phyloP scores from a whole-genome alignment of 2,113 vertebrate genomes.

The Elachura formosa region DNA sequence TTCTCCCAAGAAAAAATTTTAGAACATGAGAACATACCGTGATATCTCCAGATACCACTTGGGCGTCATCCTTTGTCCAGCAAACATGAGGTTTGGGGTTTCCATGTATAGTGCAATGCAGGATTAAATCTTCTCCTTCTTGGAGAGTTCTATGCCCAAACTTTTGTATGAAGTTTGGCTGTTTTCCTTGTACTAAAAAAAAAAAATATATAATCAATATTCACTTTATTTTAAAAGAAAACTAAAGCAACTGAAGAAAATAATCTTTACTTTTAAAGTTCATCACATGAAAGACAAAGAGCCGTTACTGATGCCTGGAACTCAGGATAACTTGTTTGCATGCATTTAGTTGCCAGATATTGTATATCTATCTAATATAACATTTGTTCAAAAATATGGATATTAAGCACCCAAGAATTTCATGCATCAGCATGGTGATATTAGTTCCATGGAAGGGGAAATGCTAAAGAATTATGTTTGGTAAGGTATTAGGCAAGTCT shows the following conservation, averaged over 20 bases:
- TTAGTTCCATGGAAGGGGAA: not conserved
- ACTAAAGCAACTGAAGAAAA: not conserved
- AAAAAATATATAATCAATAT: not conserved
- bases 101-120: constrained; percentile 29
- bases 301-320: not conserved
- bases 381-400: not conserved
- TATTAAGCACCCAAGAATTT: not conserved
- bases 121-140: constrained; percentile 57
- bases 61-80: constrained; percentile 50
- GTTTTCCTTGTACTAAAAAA: constrained; percentile 36
- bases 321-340: not conserved
- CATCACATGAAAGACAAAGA: not conserved
- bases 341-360: not conserved
- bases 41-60: not conserved
- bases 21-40: not conserved
- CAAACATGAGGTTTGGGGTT: constrained; percentile 20
- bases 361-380: accelerated
- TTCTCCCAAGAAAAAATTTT: not conserved
- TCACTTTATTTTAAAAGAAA: not conserved
- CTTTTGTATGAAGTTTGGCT: constrained; percentile 27
- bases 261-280: not conserved
- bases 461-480: not conserved
- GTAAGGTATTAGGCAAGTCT: not conserved
- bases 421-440: not conserved
- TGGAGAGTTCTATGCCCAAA: constrained; percentile 34